Percentiles rank a stretch among this genome's conserved stretches.
These are phyloP conservation scores for Drosophila ficusphila DNA, from an alignment of 1,140 invertebrate genomes.

Conservation along the genomic window DNA sequence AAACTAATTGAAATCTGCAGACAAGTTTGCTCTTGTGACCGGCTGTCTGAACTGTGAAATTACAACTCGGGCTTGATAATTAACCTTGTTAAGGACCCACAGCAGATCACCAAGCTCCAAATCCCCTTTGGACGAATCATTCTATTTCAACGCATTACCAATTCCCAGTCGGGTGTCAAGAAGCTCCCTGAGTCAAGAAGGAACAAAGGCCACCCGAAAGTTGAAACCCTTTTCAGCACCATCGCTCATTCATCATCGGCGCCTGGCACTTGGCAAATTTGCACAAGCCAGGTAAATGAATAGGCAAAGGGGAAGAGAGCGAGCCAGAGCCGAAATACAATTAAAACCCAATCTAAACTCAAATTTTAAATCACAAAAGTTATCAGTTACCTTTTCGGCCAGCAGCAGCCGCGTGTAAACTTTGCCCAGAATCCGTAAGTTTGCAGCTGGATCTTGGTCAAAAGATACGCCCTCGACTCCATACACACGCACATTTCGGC, in stretches of 20 bases:
- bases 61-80: slow-evolving; percentile 2
- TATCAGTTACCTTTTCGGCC: slow-evolving; percentile 66
- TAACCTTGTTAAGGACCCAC: neutral
- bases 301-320: slow-evolving; percentile 1
- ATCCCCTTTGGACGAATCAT: neutral
- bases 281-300: slow-evolving; percentile 18
- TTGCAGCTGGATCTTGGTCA: slow-evolving; percentile 57
- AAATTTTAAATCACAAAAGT: slow-evolving; percentile 73
- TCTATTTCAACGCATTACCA: slow-evolving; percentile 17
- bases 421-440: slow-evolving; percentile 30
- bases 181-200: slow-evolving; percentile 4
- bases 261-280: slow-evolving; percentile 68
- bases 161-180: slow-evolving; percentile 3
- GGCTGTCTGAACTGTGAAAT: neutral
- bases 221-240: slow-evolving; percentile 25
- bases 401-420: slow-evolving; percentile 40
- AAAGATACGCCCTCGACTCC: slow-evolving; percentile 45
- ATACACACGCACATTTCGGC: slow-evolving; percentile 37
- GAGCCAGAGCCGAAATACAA: slow-evolving; percentile 61
- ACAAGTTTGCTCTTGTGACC: too few relatives aligned
- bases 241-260: slow-evolving; percentile 50
- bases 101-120: neutral
- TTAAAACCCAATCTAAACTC: slow-evolving; percentile 75
- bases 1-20: too few relatives aligned
- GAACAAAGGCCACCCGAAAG: neutral